A percentile compares a stretch with the other conserved stretches of the same genome.
phyloP scores from a whole-genome alignment of 2,888 invertebrate species.

The Spicauda simplicius region DNA sequence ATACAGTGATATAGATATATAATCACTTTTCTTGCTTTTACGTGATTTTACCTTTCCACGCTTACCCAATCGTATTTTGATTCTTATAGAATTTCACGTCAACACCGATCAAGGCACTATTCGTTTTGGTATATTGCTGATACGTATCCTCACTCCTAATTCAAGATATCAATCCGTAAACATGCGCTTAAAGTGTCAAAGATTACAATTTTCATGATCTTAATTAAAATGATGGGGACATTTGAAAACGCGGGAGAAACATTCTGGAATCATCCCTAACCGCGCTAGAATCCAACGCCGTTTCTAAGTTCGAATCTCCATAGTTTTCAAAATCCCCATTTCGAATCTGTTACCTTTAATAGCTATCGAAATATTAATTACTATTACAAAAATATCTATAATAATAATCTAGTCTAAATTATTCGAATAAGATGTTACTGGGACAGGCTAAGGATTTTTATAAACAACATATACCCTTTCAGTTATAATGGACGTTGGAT shows the following conservation, averaged over 20 bases:
- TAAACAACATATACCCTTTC: constrained; percentile 80
- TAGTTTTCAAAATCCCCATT: constrained; percentile 52
- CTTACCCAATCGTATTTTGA: constrained; percentile 63
- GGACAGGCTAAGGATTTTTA: constrained; percentile 81
- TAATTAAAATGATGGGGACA: constrained; percentile 51
- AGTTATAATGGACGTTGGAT: constrained; percentile 63
- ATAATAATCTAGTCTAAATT: constrained; percentile 74
- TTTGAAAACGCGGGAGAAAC: constrained; percentile 47
- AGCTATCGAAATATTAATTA: constrained; percentile 77
- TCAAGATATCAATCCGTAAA: constrained; percentile 76
- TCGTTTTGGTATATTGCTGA: constrained; percentile 84
- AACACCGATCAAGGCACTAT: constrained; percentile 80
- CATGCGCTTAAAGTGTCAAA: constrained; percentile 67
- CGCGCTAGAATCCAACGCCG: constrained; percentile 30
- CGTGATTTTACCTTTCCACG: constrained; percentile 50
- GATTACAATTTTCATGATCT: constrained; percentile 70
- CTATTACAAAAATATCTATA: constrained; percentile 84
- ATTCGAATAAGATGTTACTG: constrained; percentile 75
- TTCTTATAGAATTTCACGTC: constrained; percentile 68
- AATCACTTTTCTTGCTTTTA: constrained; percentile 63
- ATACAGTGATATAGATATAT: constrained; percentile 84
- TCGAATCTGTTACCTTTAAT: constrained; percentile 60
- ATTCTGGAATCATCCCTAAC: constrained; percentile 23
- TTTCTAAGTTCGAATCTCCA: constrained; percentile 40
- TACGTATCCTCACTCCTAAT: constrained; percentile 82